Evolutionary conservation across 2,888 invertebrate genomes (phyloP), one percentile per base, ranked within the genome.

Genomic region (Hirudinaria manillensis): DNA sequence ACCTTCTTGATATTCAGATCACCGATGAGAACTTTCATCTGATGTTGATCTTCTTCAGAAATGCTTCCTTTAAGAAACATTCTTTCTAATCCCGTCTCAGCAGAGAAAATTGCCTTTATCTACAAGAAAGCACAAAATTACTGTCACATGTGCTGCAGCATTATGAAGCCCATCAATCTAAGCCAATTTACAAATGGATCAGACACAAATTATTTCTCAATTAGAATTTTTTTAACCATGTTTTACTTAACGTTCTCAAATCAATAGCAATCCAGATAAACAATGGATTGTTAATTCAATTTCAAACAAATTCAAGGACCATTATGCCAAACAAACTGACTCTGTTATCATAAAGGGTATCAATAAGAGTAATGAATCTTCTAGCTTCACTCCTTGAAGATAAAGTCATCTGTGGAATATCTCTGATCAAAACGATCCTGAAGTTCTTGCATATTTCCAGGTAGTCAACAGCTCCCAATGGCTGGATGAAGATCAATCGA

Each of bases 401-500:
- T 66, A 92, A 85, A 81, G 90, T 92, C 83, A 99, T 87, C 82
- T 91, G 90, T 0, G 96, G 97, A 71, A 99, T 88, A 85, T 95
- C 89, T 80, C 94, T 88, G 81, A 99, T 91, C 79, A 99, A 90
- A 61, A 99, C 91, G 27, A 96, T 94, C 83, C 99, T 96, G 86
- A 98, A 99, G 79, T 92, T 91, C 85, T 94, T 93, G 6, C 93
- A 90, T 82, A 99, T 89, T 83, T 93, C 91, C 77, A 99, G 87
- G 85, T 98, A 99, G 87, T 99, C 99, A 81, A 91, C 92, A 16
- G 97, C 94, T 80, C 95, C 97, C 55, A 97, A 87, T 29, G 98
- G 91, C 91, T 93, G 85, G 29, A 84, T n/a, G 68, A 36, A 34
- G 36, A 34, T 34, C 10, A 21, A 19, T 1, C 21, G 34, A 16